phyloP scores from a whole-genome alignment of 2,113 vertebrate genomes.

The Pomatostomus ruficeps region DNA sequence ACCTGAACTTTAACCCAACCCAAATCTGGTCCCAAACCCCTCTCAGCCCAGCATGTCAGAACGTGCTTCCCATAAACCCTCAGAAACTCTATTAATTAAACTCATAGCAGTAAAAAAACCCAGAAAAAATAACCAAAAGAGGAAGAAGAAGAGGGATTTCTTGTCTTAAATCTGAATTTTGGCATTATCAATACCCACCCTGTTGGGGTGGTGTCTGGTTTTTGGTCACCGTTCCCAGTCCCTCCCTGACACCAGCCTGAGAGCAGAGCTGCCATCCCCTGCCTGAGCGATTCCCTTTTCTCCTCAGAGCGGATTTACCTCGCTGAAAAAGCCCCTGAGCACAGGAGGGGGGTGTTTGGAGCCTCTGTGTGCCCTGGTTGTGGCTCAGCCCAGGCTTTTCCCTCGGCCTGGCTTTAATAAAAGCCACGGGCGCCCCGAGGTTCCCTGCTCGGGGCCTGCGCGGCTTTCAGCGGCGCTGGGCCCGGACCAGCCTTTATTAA shows the following conservation, averaged over 20 bases:
- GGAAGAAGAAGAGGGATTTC: accelerated
- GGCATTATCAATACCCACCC: accelerated
- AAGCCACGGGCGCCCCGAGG: not conserved
- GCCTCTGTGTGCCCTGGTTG: not conserved
- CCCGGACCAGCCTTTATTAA: slow-evolving; percentile 49
- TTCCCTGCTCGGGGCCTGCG: slow-evolving; percentile 18
- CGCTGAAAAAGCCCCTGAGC: not conserved
- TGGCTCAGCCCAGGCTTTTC: not conserved
- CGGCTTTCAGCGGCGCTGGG: not conserved
- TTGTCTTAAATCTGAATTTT: not conserved
- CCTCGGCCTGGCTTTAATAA: slow-evolving; percentile 60
- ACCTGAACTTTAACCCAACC: not conserved
- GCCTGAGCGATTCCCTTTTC: accelerated
- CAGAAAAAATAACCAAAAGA: not conserved
- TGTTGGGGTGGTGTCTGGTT: not conserved
- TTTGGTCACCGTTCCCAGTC: not conserved
- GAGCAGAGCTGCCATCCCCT: not conserved
- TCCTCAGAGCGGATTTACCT: accelerated
- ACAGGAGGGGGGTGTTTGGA: not conserved
- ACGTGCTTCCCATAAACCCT: accelerated
- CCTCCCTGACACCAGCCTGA: not conserved
- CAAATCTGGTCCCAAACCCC: not conserved
- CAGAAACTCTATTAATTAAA: not conserved
- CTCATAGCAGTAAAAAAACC: not conserved
- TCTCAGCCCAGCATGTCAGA: not conserved